phyloP scores from a whole-genome alignment of 2,113 vertebrate species.

The Ptilonorhynchus violaceus region DNA sequence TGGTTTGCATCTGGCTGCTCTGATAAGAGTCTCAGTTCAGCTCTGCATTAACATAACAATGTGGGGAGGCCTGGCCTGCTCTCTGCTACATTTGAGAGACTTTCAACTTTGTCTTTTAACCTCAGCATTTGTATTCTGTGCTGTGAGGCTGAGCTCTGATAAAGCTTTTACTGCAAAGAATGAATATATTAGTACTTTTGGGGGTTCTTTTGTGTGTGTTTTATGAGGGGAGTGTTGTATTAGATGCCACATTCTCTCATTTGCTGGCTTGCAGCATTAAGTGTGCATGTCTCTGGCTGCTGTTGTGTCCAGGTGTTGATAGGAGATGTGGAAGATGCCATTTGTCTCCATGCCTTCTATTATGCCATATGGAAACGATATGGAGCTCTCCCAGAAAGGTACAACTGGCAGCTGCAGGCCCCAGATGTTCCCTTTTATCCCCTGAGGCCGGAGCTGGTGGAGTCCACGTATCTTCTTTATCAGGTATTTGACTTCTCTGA shows the following conservation, averaged over 20 bases:
- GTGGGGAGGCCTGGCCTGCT: background rate
- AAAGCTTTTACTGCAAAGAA: background rate
- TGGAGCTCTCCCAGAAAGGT: conserved; percentile 93
- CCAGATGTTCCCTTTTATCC: conserved; percentile 97
- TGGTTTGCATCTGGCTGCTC: background rate
- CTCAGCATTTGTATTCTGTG: background rate
- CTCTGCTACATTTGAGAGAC: background rate
- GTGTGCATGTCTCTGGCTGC: background rate
- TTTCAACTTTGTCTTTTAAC: background rate
- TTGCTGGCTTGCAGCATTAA: background rate
- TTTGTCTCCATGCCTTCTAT: conserved; percentile 98
- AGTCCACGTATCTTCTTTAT: conserved; percentile 96
- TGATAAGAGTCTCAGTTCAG: background rate
- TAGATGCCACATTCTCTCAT: fast-evolving
- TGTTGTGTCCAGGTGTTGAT: conserved; percentile 82
- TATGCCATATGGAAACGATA: conserved; percentile 98
- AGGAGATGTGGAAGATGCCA: conserved; percentile 96
- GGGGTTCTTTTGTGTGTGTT: background rate
- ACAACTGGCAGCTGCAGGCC: conserved; percentile 97
- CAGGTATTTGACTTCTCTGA: conserved; percentile 76
- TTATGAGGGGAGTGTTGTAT: background rate
- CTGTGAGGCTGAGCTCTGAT: background rate
- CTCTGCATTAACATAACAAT: background rate
- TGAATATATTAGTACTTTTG: background rate
- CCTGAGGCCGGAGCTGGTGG: conserved; percentile 91